A percentile compares a stretch with the other conserved stretches of the same genome.
Conservation (phyloP, 1,140 invertebrate species). For the Apis florea region DNA sequence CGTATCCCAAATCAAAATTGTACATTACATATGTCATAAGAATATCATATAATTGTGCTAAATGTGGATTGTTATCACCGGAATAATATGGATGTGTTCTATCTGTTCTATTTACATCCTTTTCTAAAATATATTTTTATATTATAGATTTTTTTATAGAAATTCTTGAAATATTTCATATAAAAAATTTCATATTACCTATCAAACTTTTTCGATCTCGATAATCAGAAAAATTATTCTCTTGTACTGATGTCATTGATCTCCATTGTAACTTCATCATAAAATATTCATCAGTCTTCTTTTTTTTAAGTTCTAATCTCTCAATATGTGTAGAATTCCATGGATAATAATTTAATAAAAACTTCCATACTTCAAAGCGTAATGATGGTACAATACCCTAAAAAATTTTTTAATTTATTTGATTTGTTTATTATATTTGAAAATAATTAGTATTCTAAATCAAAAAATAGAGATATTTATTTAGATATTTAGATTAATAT, state of each 20-base stretch:
- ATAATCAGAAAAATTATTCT: conserved; percentile 93
- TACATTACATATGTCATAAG: conserved; percentile 99
- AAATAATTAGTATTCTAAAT: background rate
- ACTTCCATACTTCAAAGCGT: conserved; percentile 96
- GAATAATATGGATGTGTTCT: conserved; percentile 94
- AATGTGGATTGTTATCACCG: conserved; percentile 94
- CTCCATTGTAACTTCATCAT: conserved; percentile 98
- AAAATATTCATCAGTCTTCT: conserved; percentile 93
- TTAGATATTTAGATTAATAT: conserved; percentile 10
- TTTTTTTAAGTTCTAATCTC: conserved; percentile 85
- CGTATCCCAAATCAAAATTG: conserved; percentile 98
- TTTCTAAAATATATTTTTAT: conserved; percentile 84
- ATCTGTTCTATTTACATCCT: conserved; percentile 98
- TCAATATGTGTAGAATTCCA: conserved; percentile 90
- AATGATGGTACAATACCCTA: conserved; percentile 87
- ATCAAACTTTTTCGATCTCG: conserved; percentile 96
- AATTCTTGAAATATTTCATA: conserved; percentile 13
- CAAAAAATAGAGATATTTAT: conserved; percentile 9
- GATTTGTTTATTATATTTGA: background rate
- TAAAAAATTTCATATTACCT: conserved; percentile 83
- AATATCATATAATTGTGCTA: conserved; percentile 92
- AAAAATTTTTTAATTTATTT: conserved; percentile 36
- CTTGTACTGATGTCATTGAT: conserved; percentile 92
- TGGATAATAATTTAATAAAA: conserved; percentile 92
- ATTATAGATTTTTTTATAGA: background rate